Evolutionary conservation across 2,797 vertebrate genomes (phyloP), one percentile per base, ranked within the genome.

Genomic region (Podarcis siculus): DNA sequence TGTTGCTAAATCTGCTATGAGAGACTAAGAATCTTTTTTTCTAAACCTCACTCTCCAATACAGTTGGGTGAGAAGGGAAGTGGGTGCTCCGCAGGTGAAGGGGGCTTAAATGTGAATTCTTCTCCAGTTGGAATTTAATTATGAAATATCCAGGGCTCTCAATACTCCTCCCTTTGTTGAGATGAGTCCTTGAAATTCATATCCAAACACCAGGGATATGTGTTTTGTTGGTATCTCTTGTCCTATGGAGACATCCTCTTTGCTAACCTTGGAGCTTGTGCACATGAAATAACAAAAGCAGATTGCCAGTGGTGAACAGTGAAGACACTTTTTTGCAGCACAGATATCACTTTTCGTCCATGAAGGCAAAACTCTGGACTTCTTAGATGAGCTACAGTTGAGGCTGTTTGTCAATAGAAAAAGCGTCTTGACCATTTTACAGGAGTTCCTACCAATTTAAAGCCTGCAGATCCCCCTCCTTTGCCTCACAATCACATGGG

Each of bases 251-350:
- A 90, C 81, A 7, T 8, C 8, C 5, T 71, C 39, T n/a, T 79
- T 15, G n/a, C 66, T 86, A 19, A 82, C 85, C 49, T 90, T 76
- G 61, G 71, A 86, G 61, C 73, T 39, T 88, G 61, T 80, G 72
- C 90, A 27, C 27, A n/a, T 5, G 9, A 83, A 45, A 89, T 72
- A 83, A 90, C 2, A 3, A 86, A 87, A 89, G 72, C 71, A 86
- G 23, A 17, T 89, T 89, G 86, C 87, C 92, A 89, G 66, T 4
- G 61, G 89, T 83, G 82, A 91, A 61, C 21, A 30, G 80, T 86
- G 77, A 91, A 79, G 66, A 71, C 89, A 83, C 37, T 88, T 93
- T 86, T 93, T 94, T 94, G 84, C 71, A 66, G 85, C 32, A 89
- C 77, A 90, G 39, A 64, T 61, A 82, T 75, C 79, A 82, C 37